Evolutionary conservation across 2,888 invertebrate genomes (phyloP), one percentile per base, ranked within the genome.

Genomic region (Drosophila aldrichi): DNA sequence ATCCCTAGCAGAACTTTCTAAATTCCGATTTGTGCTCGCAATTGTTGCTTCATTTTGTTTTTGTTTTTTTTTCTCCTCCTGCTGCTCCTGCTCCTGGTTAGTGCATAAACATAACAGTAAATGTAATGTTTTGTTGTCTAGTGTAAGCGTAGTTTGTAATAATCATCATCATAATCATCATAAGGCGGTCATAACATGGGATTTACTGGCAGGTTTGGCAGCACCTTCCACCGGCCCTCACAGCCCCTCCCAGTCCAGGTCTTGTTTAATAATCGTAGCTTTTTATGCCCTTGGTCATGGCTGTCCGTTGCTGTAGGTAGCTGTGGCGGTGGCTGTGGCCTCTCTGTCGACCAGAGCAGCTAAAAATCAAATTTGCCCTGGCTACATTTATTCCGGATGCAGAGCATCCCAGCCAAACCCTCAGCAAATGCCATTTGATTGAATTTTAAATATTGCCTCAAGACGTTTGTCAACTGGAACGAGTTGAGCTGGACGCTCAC

Each of bases 21-120:
- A 75, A 69, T 75, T 79, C 61, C 51, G 59, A 75, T 75, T 29
- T 64, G 46, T 29, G n/a, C 52, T 55, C 52, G 46, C 49, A 40
- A 38, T 22, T 59, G 29, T 36, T 56, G 41, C 43, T 66, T 25
- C 9, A n/a, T 18, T 20, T 34, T 22, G 3, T 20, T 36, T 9
- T n/a, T n/a, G n/a, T 22, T 9, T 9, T 51, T 9, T 16, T 16
- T 16, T 16, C 16, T 22, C 6, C 3, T 25, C 4, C 29, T 29
- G 29, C 29, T 29, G 7, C 29, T 36, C 5, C 2, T 34, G 9
- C 16, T 43, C 7, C 6, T 43, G 12, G 48, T 9, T 25, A 78
- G 65, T 81, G 82, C 84, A 84, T 72, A 63, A 84, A 66, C 68
- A 87, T 89, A 75, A 89, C 82, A 78, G 70, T 87, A 84, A 81